phyloP scores from a whole-genome alignment of 64 coral and sea anemone genomes.

The Pachyseris speciosa region DNA sequence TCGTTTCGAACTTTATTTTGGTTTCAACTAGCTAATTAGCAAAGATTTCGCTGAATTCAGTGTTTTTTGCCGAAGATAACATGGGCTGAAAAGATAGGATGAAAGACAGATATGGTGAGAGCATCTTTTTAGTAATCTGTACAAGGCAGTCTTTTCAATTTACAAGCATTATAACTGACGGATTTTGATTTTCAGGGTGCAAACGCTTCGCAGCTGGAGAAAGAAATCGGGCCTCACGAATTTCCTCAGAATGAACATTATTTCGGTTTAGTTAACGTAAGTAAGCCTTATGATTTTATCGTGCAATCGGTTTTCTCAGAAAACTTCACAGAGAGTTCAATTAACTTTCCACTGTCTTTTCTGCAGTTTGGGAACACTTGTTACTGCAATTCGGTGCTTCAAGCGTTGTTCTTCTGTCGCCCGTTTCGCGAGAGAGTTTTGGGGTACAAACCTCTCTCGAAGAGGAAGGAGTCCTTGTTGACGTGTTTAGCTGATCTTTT shows the following conservation, averaged over 20 bases:
- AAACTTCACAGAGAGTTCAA: background rate
- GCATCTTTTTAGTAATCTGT: background rate
- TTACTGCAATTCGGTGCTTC: constrained; percentile 98
- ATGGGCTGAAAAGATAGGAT: constrained; percentile 21
- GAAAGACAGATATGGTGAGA: constrained; percentile 63
- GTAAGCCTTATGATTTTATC: constrained; percentile 38
- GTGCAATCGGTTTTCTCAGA: background rate
- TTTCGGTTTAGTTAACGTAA: constrained; percentile 97
- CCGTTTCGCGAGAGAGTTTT: constrained; percentile 95
- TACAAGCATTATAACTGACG: background rate
- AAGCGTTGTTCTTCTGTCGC: constrained; percentile 97
- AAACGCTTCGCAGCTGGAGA: constrained; percentile 96
- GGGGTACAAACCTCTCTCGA: constrained; percentile 91
- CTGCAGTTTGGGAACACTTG: constrained; percentile 98
- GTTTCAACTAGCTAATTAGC: background rate
- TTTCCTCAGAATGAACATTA: constrained; percentile 99
- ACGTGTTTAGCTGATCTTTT: constrained; percentile 97
- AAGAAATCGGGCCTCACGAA: constrained; percentile 94
- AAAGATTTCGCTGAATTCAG: background rate
- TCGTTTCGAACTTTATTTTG: constrained; percentile 63
- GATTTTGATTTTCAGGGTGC: constrained; percentile 76
- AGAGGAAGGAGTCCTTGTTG: constrained; percentile 94
- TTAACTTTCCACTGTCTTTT: background rate
- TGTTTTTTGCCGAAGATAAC: background rate
- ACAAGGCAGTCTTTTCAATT: background rate